These are phyloP conservation scores for Chrysina gloriosa DNA, from an alignment of 2,888 invertebrate species.

Conservation along the genomic window DNA sequence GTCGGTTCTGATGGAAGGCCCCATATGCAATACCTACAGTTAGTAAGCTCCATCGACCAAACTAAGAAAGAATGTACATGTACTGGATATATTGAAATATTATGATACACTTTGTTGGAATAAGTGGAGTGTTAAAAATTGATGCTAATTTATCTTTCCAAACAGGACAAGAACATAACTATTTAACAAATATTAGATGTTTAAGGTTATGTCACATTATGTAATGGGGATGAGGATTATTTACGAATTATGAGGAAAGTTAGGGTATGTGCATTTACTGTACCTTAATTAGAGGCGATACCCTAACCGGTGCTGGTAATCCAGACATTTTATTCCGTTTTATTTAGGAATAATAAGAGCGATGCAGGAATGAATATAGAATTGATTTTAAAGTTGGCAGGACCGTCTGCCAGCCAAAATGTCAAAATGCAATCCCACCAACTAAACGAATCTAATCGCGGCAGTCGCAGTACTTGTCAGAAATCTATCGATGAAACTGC, in stretches of 20 bases:
- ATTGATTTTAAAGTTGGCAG: slow-evolving; percentile 1
- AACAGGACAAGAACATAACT: too few species aligned
- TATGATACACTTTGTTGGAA: too few species aligned
- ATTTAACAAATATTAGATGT: not conserved
- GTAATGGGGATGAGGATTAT: slow-evolving; percentile 19
- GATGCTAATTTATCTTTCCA: too few species aligned
- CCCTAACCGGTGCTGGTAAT: slow-evolving; percentile 77
- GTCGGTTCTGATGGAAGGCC: slow-evolving; percentile 76
- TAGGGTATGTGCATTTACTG: slow-evolving; percentile 22
- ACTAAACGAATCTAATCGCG: slow-evolving; percentile 23
- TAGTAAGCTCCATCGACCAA: slow-evolving; percentile 85
- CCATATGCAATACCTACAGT: slow-evolving; percentile 81
- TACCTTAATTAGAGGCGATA: slow-evolving; percentile 86
- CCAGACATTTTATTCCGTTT: slow-evolving; percentile 56
- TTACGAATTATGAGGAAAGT: not conserved
- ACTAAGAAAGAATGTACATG: slow-evolving; percentile 66
- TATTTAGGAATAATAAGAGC: slow-evolving; percentile 6
- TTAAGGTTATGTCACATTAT: slow-evolving; percentile 38
- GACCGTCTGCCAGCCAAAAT: too few species aligned
- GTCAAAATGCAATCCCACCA: slow-evolving; percentile 33
- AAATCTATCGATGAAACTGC: slow-evolving; percentile 3
- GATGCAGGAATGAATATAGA: not conserved
- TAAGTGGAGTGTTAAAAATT: too few species aligned
- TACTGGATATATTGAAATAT: not conserved
- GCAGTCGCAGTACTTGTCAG: not conserved